phyloP scores from a whole-genome alignment of 2,113 vertebrate genomes.

The Mixornis gularis region DNA sequence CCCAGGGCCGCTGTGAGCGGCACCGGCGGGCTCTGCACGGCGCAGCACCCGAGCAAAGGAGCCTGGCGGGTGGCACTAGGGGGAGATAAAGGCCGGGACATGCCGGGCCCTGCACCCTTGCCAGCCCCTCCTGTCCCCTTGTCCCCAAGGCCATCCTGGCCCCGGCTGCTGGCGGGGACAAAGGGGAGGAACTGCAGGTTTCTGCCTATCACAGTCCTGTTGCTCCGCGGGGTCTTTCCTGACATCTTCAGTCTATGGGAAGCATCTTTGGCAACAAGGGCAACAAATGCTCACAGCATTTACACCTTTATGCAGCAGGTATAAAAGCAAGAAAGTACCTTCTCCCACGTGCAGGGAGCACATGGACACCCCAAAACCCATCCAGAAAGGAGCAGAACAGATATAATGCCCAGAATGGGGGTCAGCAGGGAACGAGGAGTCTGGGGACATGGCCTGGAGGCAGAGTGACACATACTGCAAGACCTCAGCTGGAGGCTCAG shows the following conservation, averaged over 20 bases:
- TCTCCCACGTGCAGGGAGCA: rapidly evolving
- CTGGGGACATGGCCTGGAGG: not conserved
- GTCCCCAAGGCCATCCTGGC: not conserved
- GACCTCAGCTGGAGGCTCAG: not conserved
- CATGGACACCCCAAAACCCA: not conserved
- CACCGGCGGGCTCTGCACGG: rapidly evolving
- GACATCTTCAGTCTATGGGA: not conserved
- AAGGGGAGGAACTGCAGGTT: not conserved
- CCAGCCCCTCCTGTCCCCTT: not conserved
- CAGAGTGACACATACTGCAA: not conserved
- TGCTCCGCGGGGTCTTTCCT: not conserved
- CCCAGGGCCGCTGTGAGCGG: rapidly evolving
- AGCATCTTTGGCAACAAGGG: rapidly evolving
- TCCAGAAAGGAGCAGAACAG: not conserved
- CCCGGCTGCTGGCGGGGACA: rapidly evolving
- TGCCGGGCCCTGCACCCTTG: rapidly evolving
- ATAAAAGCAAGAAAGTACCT: not conserved
- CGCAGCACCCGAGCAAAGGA: not conserved
- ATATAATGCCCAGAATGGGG: rapidly evolving
- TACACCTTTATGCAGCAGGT: not conserved
- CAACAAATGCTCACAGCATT: not conserved
- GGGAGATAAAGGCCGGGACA: conserved; percentile 51
- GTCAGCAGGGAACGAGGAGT: not conserved
- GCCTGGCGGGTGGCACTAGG: not conserved
- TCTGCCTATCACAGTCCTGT: rapidly evolving